These are phyloP conservation scores for Channallabes apus DNA, from an alignment of 2,797 vertebrate genomes.

Conservation along the genomic window DNA sequence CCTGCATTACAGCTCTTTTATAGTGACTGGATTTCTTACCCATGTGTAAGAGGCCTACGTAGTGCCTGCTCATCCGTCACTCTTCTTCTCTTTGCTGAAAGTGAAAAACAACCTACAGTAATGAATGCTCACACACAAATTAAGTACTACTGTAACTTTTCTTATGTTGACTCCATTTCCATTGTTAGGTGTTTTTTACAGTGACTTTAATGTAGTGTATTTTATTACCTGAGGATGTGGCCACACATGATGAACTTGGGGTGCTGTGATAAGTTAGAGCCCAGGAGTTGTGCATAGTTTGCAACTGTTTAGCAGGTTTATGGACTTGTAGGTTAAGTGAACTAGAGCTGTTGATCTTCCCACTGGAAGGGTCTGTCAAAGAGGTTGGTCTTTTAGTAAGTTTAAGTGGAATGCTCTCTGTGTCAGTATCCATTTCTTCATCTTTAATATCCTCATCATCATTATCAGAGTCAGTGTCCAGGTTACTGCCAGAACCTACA, in stretches of 20 bases:
- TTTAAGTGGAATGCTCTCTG: constrained; percentile 74
- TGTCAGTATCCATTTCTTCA: constrained; percentile 82
- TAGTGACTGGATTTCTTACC: constrained; percentile 71
- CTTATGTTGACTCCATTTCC: background rate
- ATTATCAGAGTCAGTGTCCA: constrained; percentile 86
- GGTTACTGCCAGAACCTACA: constrained; percentile 89
- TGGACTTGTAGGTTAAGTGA: constrained; percentile 81
- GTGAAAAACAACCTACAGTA: constrained; percentile 60
- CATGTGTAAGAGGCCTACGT: constrained; percentile 85
- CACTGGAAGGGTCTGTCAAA: constrained; percentile 71
- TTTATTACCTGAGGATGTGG: constrained; percentile 78
- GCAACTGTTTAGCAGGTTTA: constrained; percentile 71
- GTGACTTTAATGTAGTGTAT: background rate
- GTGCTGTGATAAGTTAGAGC: constrained; percentile 73
- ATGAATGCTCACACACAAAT: background rate
- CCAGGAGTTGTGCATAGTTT: constrained; percentile 72
- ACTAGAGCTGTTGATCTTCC: constrained; percentile 68
- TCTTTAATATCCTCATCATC: constrained; percentile 78
- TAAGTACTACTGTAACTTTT: background rate
- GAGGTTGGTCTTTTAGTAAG: constrained; percentile 72
- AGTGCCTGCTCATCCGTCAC: constrained; percentile 86
- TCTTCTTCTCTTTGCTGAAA: constrained; percentile 83
- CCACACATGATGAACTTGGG: constrained; percentile 70
- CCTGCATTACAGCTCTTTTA: background rate
- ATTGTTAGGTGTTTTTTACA: background rate